Evolutionary conservation across 2,888 invertebrate species (phyloP).

Genomic region (Smittia aterrima): DNA sequence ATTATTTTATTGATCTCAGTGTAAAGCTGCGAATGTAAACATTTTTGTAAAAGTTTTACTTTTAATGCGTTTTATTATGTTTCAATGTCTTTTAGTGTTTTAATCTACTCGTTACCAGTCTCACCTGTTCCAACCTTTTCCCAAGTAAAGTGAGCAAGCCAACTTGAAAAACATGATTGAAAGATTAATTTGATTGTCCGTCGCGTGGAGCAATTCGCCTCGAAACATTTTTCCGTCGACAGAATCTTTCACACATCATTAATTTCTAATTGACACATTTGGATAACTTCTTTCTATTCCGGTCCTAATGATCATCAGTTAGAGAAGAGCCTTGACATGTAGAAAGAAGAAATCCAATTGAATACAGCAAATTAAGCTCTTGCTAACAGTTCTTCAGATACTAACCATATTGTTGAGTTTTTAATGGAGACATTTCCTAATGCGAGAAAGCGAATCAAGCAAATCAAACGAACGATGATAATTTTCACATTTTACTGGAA

Average conservation of each 20-base stretch:
- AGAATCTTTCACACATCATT: constrained; percentile 32
- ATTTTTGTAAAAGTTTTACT: too few relatives aligned
- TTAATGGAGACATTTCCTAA: not conserved
- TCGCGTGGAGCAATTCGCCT: not conserved
- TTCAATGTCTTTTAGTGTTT: too few relatives aligned
- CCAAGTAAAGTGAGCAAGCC: not conserved
- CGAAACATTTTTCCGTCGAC: not conserved
- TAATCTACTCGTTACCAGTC: not conserved
- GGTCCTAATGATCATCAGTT: constrained; percentile 8
- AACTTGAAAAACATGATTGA: constrained; percentile 11
- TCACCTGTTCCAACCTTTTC: not conserved
- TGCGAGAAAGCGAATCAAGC: not conserved
- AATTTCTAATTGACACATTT: constrained; percentile 33
- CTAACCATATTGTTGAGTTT: not conserved
- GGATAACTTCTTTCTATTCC: not conserved
- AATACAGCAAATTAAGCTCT: constrained; percentile 1
- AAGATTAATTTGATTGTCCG: not conserved
- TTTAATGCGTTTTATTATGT: too few relatives aligned
- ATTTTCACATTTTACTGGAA: constrained; percentile 5
- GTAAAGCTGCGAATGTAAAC: too few relatives aligned
- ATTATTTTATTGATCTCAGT: too few relatives aligned
- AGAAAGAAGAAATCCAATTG: not conserved
- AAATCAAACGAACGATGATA: constrained; percentile 9
- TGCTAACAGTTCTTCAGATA: not conserved
- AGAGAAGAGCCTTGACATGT: not conserved